Percentiles rank a stretch among this genome's conserved stretches.
Evolutionary conservation across 2,797 vertebrate species (phyloP).

Genomic region (Tiaroga cobitis): DNA sequence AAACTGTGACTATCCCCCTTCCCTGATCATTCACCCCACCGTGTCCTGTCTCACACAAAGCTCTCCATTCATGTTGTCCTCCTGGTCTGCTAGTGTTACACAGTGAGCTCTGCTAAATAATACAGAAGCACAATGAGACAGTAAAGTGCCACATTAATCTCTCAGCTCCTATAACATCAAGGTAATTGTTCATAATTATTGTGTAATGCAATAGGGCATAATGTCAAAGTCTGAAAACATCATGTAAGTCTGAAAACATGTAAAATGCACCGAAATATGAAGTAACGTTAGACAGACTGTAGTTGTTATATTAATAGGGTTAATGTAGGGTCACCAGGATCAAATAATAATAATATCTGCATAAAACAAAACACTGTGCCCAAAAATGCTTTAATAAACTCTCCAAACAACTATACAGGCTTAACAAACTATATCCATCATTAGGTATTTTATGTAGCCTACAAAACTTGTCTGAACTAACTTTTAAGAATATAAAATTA

Average conservation of each 20-base stretch:
- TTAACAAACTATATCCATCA: background rate
- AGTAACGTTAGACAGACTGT: background rate
- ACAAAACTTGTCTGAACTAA: background rate
- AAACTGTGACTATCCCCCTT: slow-evolving; percentile 55
- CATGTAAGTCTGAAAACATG: too few relatives aligned
- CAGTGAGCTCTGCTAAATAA: slow-evolving; percentile 64
- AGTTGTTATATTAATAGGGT: background rate
- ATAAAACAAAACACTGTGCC: background rate
- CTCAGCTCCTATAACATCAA: slow-evolving; percentile 57
- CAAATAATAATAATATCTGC: background rate
- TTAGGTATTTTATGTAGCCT: background rate
- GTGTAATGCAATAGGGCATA: slow-evolving; percentile 57
- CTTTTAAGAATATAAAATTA: background rate
- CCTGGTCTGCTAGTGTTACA: slow-evolving; percentile 66
- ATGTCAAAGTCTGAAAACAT: background rate
- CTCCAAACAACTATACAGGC: background rate
- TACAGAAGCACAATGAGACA: slow-evolving; percentile 61
- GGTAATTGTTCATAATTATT: slow-evolving; percentile 65
- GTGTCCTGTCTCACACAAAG: slow-evolving; percentile 67
- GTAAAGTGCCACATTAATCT: slow-evolving; percentile 68
- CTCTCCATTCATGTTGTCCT: slow-evolving; percentile 73
- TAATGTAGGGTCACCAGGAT: slow-evolving; percentile 21
- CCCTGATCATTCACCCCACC: slow-evolving; percentile 37
- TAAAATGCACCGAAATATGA: background rate
- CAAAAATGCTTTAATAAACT: background rate